Conservation (phyloP, 2,888 invertebrate species). For the Stratiomys singularior region DNA sequence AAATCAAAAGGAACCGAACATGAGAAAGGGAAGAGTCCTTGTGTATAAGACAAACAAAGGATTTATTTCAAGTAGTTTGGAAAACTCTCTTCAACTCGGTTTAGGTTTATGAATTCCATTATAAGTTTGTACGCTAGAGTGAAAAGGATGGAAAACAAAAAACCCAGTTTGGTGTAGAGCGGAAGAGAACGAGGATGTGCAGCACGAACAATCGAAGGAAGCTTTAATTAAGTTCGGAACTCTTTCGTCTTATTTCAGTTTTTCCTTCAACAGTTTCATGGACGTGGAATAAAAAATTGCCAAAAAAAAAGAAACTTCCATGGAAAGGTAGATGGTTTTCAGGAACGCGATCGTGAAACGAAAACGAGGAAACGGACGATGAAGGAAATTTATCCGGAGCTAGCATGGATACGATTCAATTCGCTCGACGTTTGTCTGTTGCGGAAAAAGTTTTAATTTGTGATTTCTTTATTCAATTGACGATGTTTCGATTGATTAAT, state of each 20-base stretch:
- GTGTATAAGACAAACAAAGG: constrained; percentile 38
- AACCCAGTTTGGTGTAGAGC: neutral
- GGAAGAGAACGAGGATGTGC: neutral
- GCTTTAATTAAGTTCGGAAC: constrained; percentile 42
- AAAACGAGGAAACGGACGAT: too few relatives aligned
- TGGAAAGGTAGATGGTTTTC: neutral
- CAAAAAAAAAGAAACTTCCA: neutral
- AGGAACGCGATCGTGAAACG: neutral
- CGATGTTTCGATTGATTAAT: constrained; percentile 36
- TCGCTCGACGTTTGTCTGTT: neutral
- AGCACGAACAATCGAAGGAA: constrained; percentile 5
- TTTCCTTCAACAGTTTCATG: neutral
- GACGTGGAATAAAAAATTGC: neutral
- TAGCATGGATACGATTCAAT: neutral
- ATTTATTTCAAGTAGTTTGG: constrained; percentile 45
- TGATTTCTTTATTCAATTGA: constrained; percentile 31
- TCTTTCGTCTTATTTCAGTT: constrained; percentile 17
- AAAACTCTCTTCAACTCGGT: constrained; percentile 39
- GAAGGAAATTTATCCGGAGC: neutral
- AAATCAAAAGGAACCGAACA: neutral
- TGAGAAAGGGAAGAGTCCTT: constrained; percentile 30
- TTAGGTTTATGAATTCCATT: constrained; percentile 46
- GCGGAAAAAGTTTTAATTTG: constrained; percentile 33
- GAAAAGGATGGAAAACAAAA: neutral
- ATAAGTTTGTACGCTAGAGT: constrained; percentile 18